Base-by-base conservation (phyloP, 2,113 vertebrate genomes). In the Rhinopomastus cyanomelas region DNA sequence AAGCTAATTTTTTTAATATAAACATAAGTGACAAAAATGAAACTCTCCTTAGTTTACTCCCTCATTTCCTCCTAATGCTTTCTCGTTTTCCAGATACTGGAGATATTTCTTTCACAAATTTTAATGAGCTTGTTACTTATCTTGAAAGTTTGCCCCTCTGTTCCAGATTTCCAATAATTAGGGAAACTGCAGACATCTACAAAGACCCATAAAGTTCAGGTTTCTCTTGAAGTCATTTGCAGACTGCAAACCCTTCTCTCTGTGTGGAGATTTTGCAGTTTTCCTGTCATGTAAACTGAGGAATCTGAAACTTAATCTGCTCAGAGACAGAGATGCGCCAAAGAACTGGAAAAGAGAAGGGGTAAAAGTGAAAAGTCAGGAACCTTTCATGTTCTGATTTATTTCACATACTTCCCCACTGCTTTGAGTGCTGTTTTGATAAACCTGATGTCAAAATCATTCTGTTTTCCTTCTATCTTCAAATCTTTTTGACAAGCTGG, bases 401-500 rank as follows among this genome's bases (percentile, higher is more conserved):
- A 82, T 92, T 96, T 95, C 61, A 65, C 74, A 88, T 10, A 57
- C 1, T 12, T 75, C 32, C 23, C 37, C 57, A 44, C 36, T 30
- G 44, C 29, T 92, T 90, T 78, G 71, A 75, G n/a, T 57, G 29
- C 22, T 77, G 16, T 29, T 44, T 64, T 83, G 76, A 90, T 88
- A 81, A 84, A 65, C 26, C 16, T 81, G 74, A 61, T 66, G 65
- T 56, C 42, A 85, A 82, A 85, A 81, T 27, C 42, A 15, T 79
- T 92, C 93, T 94, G 51, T 78, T 95, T 92, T 91, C 65, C 51
- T 85, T 88, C 90, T 94, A 79, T 84, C 69, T 94, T 59, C 51
- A 93, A 89, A 93, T 93, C 83, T 87, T 55, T 92, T 90, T 94
- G 82, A 95, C 72, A 88, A 71, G 85, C 34, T 52, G 80, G 36